Conservation (phyloP, 2,113 vertebrate species). For the Stercorarius parasiticus region DNA sequence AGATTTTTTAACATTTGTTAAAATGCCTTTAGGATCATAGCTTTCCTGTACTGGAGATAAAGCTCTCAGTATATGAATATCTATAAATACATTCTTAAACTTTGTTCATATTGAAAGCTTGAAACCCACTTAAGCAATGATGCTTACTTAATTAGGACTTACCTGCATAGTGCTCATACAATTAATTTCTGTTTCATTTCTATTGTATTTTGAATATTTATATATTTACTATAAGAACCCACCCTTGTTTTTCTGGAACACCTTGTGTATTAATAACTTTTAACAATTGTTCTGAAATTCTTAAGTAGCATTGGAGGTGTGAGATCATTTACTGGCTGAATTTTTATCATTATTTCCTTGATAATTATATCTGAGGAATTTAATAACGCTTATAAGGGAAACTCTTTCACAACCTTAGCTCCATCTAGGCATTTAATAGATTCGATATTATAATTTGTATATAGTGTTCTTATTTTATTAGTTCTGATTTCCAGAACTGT, state of each 20-base stretch:
- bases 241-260: accelerated
- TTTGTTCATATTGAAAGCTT: background rate
- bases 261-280: background rate
- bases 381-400: background rate
- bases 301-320: background rate
- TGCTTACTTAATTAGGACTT: background rate
- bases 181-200: background rate
- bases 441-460: background rate
- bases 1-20: background rate
- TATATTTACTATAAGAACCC: background rate
- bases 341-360: background rate
- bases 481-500: background rate
- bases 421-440: background rate
- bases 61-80: background rate
- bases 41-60: background rate
- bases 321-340: background rate
- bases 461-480: background rate
- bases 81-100: background rate
- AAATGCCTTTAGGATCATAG: background rate
- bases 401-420: background rate
- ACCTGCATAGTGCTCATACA: background rate
- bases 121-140: background rate
- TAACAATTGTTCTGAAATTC: background rate
- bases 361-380: background rate
- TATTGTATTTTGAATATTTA: background rate